Percentiles rank a stretch among this genome's conserved stretches.
Conservation (phyloP, 2,888 invertebrate genomes). For the Graphium colonna region DNA sequence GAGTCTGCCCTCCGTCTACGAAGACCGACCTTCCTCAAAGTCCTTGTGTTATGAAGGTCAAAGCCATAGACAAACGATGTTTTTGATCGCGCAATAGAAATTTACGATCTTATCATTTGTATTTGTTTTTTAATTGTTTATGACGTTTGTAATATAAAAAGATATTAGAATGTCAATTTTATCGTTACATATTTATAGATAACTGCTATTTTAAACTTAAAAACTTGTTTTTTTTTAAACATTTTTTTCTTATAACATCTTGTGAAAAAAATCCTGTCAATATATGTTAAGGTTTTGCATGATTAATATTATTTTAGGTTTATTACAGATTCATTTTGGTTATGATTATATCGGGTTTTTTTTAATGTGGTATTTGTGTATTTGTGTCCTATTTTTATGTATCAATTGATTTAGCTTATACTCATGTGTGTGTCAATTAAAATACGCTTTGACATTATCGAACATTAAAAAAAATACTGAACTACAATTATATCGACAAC, state of each 20-base stretch:
- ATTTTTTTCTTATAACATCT: no score
- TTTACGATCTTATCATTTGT: background rate
- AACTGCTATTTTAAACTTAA: background rate
- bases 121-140: background rate
- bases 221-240: no score
- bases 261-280: no score
- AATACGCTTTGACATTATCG: background rate
- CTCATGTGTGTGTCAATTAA: background rate
- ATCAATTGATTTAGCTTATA: background rate
- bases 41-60: constrained; percentile 60
- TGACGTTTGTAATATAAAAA: background rate
- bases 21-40: constrained; percentile 64
- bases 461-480: background rate
- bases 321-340: no score
- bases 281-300: no score
- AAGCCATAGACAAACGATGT: constrained; percentile 34
- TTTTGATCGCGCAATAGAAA: constrained; percentile 1
- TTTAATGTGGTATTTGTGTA: background rate
- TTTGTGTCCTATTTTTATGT: background rate
- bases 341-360: background rate
- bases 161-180: background rate
- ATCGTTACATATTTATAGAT: background rate
- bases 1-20: constrained; percentile 40
- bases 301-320: no score
- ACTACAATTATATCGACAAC: constrained; percentile 3